Evolutionary conservation across 2,113 vertebrate species (phyloP).

Genomic region (Arothron firmamentum): DNA sequence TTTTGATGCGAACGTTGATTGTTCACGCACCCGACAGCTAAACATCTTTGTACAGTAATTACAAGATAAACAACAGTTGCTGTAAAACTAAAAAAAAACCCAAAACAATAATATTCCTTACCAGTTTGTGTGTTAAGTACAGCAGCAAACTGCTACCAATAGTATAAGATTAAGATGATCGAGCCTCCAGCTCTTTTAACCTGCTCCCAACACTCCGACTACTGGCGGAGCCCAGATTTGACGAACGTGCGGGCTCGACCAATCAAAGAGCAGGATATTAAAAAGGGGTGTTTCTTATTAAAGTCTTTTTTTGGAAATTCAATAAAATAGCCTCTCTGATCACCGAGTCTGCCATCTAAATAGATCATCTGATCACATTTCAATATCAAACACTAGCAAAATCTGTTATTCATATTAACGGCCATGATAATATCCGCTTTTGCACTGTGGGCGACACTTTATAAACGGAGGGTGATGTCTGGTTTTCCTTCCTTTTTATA

Average conservation of each 20-base stretch:
- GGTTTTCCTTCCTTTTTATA: too few species aligned
- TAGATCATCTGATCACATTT: too few species aligned
- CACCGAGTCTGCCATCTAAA: too few species aligned
- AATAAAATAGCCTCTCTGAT: too few species aligned
- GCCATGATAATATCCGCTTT: too few species aligned
- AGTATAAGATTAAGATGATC: constrained; percentile 25
- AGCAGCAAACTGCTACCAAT: constrained; percentile 47
- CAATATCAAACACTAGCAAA: too few species aligned
- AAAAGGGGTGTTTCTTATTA: not conserved
- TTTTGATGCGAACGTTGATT: constrained; percentile 15
- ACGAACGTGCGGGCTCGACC: constrained; percentile 27
- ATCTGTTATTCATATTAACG: too few species aligned
- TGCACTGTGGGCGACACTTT: too few species aligned
- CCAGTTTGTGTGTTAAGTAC: constrained; percentile 64
- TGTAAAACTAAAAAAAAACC: not conserved
- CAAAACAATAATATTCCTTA: constrained; percentile 20
- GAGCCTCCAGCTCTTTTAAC: constrained; percentile 35
- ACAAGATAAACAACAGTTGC: not conserved
- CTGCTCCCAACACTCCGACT: constrained; percentile 32
- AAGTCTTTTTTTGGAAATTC: too few species aligned
- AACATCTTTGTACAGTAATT: not conserved
- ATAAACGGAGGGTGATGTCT: too few species aligned
- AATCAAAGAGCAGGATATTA: constrained; percentile 25
- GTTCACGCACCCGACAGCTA: not conserved
- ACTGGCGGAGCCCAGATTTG: constrained; percentile 1